Percentiles rank a stretch among this genome's conserved stretches.
Evolutionary conservation across 2,113 vertebrate species (phyloP).

Genomic region (Dipodomys merriami): DNA sequence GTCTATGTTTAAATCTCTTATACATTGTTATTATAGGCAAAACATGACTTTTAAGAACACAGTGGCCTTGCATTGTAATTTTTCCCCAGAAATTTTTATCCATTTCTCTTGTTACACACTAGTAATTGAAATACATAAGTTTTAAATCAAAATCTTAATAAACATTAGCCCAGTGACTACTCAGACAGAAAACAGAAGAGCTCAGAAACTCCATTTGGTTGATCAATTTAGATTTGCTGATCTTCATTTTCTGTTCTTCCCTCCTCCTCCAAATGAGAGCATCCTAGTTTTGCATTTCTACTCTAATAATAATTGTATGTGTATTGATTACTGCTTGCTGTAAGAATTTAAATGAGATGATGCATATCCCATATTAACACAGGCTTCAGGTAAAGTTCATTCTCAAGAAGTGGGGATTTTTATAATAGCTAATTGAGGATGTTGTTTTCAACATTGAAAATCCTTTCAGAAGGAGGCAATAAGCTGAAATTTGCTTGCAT

Average conservation of each 20-base stretch:
- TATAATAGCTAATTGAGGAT: no score
- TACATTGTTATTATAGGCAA: not conserved
- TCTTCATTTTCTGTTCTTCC: not conserved
- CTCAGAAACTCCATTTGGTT: not conserved
- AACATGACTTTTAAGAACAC: not conserved
- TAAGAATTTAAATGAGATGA: no score
- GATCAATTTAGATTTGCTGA: not conserved
- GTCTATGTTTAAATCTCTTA: not conserved
- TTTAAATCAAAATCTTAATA: not conserved
- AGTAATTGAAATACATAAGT: not conserved
- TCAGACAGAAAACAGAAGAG: not conserved
- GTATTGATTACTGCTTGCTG: not conserved
- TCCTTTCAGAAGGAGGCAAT: no score
- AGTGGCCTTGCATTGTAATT: not conserved
- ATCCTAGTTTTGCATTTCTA: not conserved
- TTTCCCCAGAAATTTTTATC: not conserved
- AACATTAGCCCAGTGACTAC: not conserved
- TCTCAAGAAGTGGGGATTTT: not conserved
- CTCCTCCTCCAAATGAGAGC: not conserved
- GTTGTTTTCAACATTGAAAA: no score
- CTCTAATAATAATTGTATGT: not conserved
- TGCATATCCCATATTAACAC: not conserved
- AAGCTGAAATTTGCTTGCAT: no score
- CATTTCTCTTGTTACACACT: not conserved
- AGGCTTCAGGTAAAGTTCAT: not conserved